Base-by-base conservation (phyloP, 1,140 invertebrate genomes). In the Nomia melanderi region DNA sequence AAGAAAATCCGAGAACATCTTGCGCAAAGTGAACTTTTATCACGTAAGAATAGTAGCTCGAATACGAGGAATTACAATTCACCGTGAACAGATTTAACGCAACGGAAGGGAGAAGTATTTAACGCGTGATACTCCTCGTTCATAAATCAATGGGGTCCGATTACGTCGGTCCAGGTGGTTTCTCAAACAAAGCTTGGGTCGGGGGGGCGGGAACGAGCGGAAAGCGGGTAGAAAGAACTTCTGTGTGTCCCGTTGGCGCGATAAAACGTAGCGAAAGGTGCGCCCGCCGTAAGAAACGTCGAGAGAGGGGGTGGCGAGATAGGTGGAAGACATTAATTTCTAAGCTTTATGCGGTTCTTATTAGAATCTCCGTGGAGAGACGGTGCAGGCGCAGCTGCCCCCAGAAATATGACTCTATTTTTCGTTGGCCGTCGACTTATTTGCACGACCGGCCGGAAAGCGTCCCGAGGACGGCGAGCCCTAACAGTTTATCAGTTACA, bases 281-380 rank as follows among this genome's bases (percentile, higher is more conserved):
- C 25, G 47, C 41, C 39, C 25, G 63, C 39, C 25, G 63, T 57
- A 23, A 33, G 64, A 67, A 29, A 39, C 25, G n/a, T 7, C 2
- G 27, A 0, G 41, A 33, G 36, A n/a, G 12, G n/a, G 20, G 14
- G 50, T 36, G n/a, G 47, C n/a, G 66, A 84, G 83, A 84, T 80
- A 84, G 78, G 74, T 74, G 70, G 82, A 85, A 60, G 84, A 83
- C 84, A 86, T 86, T 86, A 86, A 86, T 87, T 87, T 81, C 83
- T 85, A 82, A 84, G 83, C 76, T 87, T 87, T 87, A 87, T 82
- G 81, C 77, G 72, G 78, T 81, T 85, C 86, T 87, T 87, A 87
- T 87, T 86, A 87, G 82, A 87, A 87, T 86, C 86, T 86, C 81
- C 39, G 56, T 69, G 72, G 73, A 67, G 73, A 67, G 77, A 85